Base-by-base conservation (phyloP, 2,797 vertebrate species). In the Avahi laniger region DNA sequence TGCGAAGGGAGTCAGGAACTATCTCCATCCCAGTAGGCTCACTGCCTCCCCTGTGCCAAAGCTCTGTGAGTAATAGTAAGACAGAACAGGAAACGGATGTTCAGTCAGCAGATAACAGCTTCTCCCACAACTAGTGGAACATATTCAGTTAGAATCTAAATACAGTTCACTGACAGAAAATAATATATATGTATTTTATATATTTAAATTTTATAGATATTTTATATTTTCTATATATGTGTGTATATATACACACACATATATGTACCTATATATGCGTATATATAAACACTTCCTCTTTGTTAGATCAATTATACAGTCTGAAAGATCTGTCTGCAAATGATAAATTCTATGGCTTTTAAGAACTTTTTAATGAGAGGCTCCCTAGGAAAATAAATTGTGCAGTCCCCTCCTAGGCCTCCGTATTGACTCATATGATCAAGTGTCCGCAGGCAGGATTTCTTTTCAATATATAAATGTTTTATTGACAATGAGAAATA, bases 401-500 rank as follows among this genome's bases (percentile, higher is more conserved):
- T 41, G 10, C 4, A 0, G 87, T 73, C 43, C 28, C 70, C 35
- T 82, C 38, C 48, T 1, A 9, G 54, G 35, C 50, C 76, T 90
- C 28, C 12, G 14, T 7, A 43, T 28, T 48, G 72, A 90, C n/a
- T 3, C 17, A 5, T 13, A 17, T 20, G 54, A 92, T 84, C n/a
- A 61, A 93, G 50, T 10, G 26, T 33, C 28, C 9, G 8, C 35
- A 0, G 2, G 18, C 57, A 41, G 24, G 43, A 7, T 12, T 43
- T 48, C 35, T 35, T 18, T 67, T 52, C 76, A 35, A 10, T 8
- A 11, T 54, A 46, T 73, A 73, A 69, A 79, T 83, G 35, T 65
- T 83, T 96, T 83, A 57, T 90, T 35, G 18, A 75, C 92, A 70
- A 26, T 43, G 85, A 70, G 92, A 94, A 92, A 94, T 11, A 50